Conservation (phyloP, 2,113 vertebrate genomes). For the Butastur rufipennis region DNA sequence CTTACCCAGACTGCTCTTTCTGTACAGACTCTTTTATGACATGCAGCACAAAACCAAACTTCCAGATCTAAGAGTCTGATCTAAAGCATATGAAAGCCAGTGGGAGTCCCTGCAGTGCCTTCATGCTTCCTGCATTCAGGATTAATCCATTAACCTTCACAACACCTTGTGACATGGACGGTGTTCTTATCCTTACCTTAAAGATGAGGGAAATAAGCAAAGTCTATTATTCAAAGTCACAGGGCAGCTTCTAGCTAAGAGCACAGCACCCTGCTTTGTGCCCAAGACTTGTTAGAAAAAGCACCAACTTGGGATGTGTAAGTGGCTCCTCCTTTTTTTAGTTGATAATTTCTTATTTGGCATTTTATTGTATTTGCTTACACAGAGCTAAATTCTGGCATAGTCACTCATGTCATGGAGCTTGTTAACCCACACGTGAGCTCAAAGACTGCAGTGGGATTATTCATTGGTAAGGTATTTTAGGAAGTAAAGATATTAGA, state of each 20-base stretch:
- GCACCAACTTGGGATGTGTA: neutral
- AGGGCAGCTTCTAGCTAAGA: neutral
- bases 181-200: neutral
- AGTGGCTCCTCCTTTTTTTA: neutral
- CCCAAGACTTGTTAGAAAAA: neutral
- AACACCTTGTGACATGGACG: neutral
- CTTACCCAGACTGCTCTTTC: neutral
- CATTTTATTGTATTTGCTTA: neutral
- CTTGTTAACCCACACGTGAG: slow-evolving; percentile 19
- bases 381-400: neutral
- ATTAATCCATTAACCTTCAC: neutral
- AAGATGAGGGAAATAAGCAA: neutral
- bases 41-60: neutral
- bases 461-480: slow-evolving; percentile 58
- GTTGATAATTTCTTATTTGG: neutral
- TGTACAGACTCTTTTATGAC: neutral
- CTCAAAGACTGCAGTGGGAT: slow-evolving; percentile 20
- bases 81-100: neutral
- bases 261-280: neutral
- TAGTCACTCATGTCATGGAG: neutral
- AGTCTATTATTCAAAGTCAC: neutral
- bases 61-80: neutral
- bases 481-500: slow-evolving; percentile 62
- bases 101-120: neutral
- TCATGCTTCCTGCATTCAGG: neutral